Evolutionary conservation across 2,797 vertebrate species (phyloP), one percentile per base, ranked within the genome.

Genomic region (Myotis myotis): DNA sequence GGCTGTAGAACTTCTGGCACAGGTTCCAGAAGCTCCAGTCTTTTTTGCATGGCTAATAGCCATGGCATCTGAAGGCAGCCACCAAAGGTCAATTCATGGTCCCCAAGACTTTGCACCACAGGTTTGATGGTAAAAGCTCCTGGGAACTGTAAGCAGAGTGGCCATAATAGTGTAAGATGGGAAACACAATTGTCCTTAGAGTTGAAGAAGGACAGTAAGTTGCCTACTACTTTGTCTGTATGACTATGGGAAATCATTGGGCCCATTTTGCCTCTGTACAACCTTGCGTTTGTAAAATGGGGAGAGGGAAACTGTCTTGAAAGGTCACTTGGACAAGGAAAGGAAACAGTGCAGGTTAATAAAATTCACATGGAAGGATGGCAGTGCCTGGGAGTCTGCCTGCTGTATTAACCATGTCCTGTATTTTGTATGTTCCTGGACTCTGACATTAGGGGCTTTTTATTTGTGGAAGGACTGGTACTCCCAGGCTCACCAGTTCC

Each of bases 11-110:
- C 66, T 74, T 60, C 19, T 6, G 28, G 44, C 41, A 4, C 12
- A 22, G 44, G 22, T 4, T 53, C 70, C 19, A n/a, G 47, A 89
- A 60, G 33, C n/a, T 28, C 36, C 22, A 71, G 94, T 95, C 82
- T 91, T 92, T 95, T 97, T 95, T 96, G 44, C 92, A 74, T 87
- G 96, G 87, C 89, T 96, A 76, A 95, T 96, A 96, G 94, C 93
- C 92, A 80, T 94, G 95, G 49, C 87, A 89, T 89, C 60, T 97
- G 94, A 97, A 96, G 94, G 78, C 23, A 92, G 90, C 88, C 23
- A 49, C 62, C 6, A 22, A 16, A 11, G 5, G 30, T 47, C 28
- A 71, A 13, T 22, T 76, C 66, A 10, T 57, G 47, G 20, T 33
- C 33, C 38, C 38, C 11, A 41, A 49, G 16, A 4, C 16, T 72